Evolutionary conservation across 2,113 vertebrate genomes (phyloP), one percentile per base, ranked within the genome.

Genomic region (Cyprinus carpio): DNA sequence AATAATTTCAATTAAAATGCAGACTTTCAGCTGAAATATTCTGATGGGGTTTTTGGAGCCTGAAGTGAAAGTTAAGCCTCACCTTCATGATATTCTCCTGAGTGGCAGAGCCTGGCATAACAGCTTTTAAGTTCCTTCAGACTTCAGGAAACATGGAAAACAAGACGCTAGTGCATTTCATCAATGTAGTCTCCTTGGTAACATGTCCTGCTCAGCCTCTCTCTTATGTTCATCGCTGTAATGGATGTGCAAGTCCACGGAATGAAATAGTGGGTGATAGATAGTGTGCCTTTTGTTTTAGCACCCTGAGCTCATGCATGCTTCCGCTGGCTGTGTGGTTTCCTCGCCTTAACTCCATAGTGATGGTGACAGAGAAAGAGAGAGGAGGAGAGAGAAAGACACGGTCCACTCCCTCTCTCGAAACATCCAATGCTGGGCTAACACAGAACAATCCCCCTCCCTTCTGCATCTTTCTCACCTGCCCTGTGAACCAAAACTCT

Each of bases 401-500:
- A 72, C 58, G 27, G 83, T 82, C 51, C 87, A 86, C 84, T 29
- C 67, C 34, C 82, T 74, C 81, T 90, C 86, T 82, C 49, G 77
- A 43, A 85, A 71, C 84, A 80, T 79, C 84, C 84, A 85, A 85
- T 85, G 46, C 75, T 79, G 77, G 84, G 75, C 75, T 80, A 27
- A 80, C 54, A 79, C 46, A 49, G 29, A 69, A 79, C 74, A 75
- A 58, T 75, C 86, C 79, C 81, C 86, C 78, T 75, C 76, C 78
- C 71, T 11, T 75, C 56, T 77, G 43, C 86, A 71, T 75, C 76
- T 83, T 64, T 86, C 88, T 87, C 88, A 88, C 90, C 88, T 89
- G 82, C 29, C 86, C 75, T 78, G 29, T 85, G 87, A 91, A 88
- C 75, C 87, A 86, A 88, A 92, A 87, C 82, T 90, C 87, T 84